Evolutionary conservation across 2,113 vertebrate genomes (phyloP).

Genomic region (Emydura subglobosa): DNA sequence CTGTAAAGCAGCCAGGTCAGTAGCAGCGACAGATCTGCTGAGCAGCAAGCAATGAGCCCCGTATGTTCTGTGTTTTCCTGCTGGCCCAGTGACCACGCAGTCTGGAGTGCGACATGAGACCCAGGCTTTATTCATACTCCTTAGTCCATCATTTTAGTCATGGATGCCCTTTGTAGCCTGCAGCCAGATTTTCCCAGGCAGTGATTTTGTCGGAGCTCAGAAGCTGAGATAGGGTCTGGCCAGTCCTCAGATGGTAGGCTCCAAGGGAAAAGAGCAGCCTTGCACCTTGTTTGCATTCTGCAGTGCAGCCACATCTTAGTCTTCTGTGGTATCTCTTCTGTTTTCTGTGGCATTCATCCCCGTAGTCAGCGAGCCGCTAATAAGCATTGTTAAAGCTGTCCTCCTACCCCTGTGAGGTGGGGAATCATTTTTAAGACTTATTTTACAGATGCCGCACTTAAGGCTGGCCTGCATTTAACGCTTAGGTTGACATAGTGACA

Average conservation of each 20-base stretch:
- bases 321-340: too few species aligned
- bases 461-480: neutral
- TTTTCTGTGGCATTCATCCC: neutral
- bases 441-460: neutral
- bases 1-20: neutral
- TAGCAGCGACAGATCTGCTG: too few species aligned
- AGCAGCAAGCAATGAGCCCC: too few species aligned
- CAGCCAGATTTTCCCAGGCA: neutral
- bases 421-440: neutral
- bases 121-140: neutral
- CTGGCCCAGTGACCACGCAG: neutral
- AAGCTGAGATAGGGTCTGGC: neutral
- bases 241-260: neutral
- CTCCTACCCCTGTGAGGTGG: neutral
- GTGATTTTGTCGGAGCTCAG: neutral
- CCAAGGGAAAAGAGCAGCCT: neutral
- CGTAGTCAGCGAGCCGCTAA: neutral
- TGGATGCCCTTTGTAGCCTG: neutral
- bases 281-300: neutral
- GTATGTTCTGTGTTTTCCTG: neutral
- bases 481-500: neutral
- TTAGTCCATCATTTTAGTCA: too few species aligned
- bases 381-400: neutral
- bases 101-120: neutral
- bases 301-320: neutral